A percentile compares a stretch with the other conserved stretches of the same genome.
phyloP scores from a whole-genome alignment of 2,888 invertebrate genomes.

The Geophilus truncorum region DNA sequence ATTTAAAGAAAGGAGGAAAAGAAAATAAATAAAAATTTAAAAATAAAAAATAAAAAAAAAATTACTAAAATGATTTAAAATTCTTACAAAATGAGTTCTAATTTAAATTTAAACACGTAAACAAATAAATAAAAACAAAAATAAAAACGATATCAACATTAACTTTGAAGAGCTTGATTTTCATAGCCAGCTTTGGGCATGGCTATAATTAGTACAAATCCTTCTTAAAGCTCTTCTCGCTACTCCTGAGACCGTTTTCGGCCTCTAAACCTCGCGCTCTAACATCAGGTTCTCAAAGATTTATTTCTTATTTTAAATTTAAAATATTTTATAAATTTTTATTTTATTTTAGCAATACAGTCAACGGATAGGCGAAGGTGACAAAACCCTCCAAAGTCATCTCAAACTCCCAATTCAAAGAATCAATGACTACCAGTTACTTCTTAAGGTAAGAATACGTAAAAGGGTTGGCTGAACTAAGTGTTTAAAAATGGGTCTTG shows the following conservation, averaged over 20 bases:
- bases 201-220: background rate
- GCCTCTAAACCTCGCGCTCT: background rate
- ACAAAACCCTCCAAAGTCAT: conserved; percentile 82
- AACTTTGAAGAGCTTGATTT: background rate
- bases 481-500: background rate
- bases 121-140: background rate
- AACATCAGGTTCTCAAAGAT: background rate
- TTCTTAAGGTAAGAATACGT: conserved; percentile 74
- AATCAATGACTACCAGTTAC: conserved; percentile 92
- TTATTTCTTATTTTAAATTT: background rate
- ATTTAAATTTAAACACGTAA: background rate
- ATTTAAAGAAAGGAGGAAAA: too few relatives aligned
- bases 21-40: too few relatives aligned
- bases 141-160: background rate
- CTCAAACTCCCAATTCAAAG: conserved; percentile 89
- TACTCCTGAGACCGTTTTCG: background rate
- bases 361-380: conserved; percentile 71
- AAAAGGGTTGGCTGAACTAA: background rate
- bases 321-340: background rate
- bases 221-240: background rate
- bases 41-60: too few relatives aligned
- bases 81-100: too few relatives aligned
- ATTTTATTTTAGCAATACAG: conserved; percentile 64
- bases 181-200: background rate
- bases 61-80: too few relatives aligned